Base-by-base conservation (phyloP, 2,113 vertebrate species). In the Aphelocoma coerulescens region DNA sequence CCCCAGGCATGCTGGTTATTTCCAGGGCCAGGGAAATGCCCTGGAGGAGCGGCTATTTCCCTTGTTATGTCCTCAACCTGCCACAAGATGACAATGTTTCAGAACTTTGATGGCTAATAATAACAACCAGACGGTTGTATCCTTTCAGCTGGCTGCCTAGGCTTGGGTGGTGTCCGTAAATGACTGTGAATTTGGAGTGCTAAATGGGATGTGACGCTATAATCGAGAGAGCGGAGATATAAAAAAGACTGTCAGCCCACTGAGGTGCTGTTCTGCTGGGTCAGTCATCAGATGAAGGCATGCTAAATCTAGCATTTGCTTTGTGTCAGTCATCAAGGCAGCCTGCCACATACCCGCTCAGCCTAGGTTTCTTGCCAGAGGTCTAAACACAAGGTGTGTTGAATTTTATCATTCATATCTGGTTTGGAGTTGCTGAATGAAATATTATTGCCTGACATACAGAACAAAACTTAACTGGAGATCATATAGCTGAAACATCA, bases 71-170 rank as follows among this genome's bases (percentile, higher is more conserved):
- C 67, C 39, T 75, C 72, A 78, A 49, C 44, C 61, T 87, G 72
- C 93, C 95, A 93, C 86, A 94, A 97, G 94, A 88, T 92, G 93
- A 83, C 93, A 94, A 96, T 93, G 49, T 97, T 96, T 95, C 67
- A 92, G 94, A 96, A 61, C 62, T 80, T 80, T 91, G 74, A 78
- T 66, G 24, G 32, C 44, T 91, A 48, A 80, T 72, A 72, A 51
- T n/a, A 72, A 65, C n/a, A 37, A 48, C 4, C 33, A 91, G 44
- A 19, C 0, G 2, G 32, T 58, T 74, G 6, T 28, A 67, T 51
- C 28, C 51, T 89, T 89, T 88, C n/a, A 69, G 46, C 49, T 83
- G 63, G 32, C 52, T 84, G 44, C 41, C 61, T 61, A 24, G 54
- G 76, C 48, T 89, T 84, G 81, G 61, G 35, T 49, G 24, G 16